phyloP scores from a whole-genome alignment of 1,140 invertebrate species.

The Acromyrmex heyeri region DNA sequence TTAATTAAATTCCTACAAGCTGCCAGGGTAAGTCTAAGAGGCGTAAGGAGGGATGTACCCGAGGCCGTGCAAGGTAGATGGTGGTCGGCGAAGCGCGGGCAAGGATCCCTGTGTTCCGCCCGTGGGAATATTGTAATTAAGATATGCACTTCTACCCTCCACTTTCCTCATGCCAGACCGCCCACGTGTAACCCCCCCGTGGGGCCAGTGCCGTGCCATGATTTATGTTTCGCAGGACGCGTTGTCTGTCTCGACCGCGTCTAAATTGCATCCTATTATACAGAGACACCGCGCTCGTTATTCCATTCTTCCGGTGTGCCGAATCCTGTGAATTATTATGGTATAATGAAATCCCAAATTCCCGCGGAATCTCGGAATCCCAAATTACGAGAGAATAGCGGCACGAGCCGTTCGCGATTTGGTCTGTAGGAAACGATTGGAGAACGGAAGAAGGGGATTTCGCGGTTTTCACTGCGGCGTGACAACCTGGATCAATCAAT shows the following conservation, averaged over 20 bases:
- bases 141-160: slow-evolving; percentile 80
- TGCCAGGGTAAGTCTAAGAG: slow-evolving; percentile 68
- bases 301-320: slow-evolving; percentile 43
- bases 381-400: neutral
- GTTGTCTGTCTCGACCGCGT: slow-evolving; percentile 77
- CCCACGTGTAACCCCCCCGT: slow-evolving; percentile 2
- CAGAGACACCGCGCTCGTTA: slow-evolving; percentile 1
- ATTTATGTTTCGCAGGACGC: slow-evolving; percentile 77
- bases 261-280: slow-evolving; percentile 77
- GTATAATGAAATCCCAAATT: slow-evolving; percentile 35
- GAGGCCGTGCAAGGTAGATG: slow-evolving; percentile 6
- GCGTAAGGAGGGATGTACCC: neutral
- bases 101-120: slow-evolving; percentile 75
- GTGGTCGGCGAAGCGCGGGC: slow-evolving; percentile 67
- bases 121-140: slow-evolving; percentile 83
- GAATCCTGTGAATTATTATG: slow-evolving; percentile 42
- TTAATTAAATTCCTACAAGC: slow-evolving; percentile 83
- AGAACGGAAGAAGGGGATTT: neutral
- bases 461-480: neutral
- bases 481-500: neutral
- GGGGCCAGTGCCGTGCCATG: slow-evolving; percentile 48
- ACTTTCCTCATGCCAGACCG: slow-evolving; percentile 67
- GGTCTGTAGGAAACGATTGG: neutral
- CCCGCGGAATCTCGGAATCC: neutral
- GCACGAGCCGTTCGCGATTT: neutral